Conservation (phyloP, 2,113 vertebrate species). For the Bostrychus sinensis region DNA sequence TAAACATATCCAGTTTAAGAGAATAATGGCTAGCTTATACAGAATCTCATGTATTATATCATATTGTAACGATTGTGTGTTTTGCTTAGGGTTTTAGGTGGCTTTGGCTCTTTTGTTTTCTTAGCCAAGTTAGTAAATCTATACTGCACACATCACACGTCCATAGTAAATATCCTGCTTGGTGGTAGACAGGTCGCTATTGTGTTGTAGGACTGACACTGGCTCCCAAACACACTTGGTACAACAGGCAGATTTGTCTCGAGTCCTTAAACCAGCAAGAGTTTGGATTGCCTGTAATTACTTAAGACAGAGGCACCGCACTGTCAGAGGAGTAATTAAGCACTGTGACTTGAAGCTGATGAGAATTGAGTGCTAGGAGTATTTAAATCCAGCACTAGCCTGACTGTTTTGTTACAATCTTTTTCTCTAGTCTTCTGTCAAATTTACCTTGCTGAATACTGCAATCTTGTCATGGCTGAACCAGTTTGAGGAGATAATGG, state of each 20-base stretch:
- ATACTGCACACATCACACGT: neutral
- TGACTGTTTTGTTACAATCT: neutral
- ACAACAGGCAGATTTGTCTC: conserved; percentile 1
- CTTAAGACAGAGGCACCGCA: conserved; percentile 1
- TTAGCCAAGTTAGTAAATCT: neutral
- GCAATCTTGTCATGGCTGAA: neutral
- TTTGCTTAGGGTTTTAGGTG: neutral
- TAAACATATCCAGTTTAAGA: too few species aligned
- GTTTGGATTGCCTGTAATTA: conserved; percentile 1
- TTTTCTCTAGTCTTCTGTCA: neutral
- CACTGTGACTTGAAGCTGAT: neutral
- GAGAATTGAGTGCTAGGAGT: neutral
- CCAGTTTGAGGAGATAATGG: neutral
- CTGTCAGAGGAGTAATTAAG: neutral
- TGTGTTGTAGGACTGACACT: neutral
- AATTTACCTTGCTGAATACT: neutral
- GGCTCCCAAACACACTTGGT: neutral
- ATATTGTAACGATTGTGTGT: too few species aligned
- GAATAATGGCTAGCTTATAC: too few species aligned
- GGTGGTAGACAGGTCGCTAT: neutral
- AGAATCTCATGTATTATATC: too few species aligned
- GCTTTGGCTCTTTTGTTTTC: neutral
- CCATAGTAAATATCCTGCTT: neutral
- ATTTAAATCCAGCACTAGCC: conserved; percentile 1
- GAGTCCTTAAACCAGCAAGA: neutral